Conservation (phyloP, 2,113 vertebrate species). For the Semicossyphus pulcher region DNA sequence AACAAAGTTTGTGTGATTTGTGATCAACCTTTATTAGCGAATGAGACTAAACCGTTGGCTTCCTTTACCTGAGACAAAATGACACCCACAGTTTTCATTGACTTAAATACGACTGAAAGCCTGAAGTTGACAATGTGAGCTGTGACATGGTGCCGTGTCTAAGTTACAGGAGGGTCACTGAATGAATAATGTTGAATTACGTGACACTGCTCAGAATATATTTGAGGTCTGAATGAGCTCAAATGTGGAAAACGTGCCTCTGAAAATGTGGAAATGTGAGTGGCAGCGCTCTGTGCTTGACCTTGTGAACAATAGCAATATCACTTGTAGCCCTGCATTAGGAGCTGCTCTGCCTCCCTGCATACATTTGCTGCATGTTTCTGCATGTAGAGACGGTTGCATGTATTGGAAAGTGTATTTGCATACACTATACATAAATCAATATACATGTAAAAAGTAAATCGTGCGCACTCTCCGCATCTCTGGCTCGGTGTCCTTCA, state of each 20-base stretch:
- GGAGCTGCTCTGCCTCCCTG: background rate
- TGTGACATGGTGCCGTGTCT: background rate
- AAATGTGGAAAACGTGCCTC: background rate
- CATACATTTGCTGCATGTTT: background rate
- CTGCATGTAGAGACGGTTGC: background rate
- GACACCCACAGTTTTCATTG: no score
- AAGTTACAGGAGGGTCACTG: background rate
- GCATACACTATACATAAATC: conserved; percentile 21
- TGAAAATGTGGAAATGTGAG: background rate
- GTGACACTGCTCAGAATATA: background rate
- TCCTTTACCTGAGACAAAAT: no score
- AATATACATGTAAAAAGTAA: conserved; percentile 6
- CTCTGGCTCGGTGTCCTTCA: conserved; percentile 19
- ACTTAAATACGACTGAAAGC: no score
- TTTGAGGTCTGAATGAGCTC: background rate
- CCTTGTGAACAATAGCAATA: background rate
- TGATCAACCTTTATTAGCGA: no score
- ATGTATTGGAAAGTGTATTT: background rate
- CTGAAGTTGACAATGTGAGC: no score
- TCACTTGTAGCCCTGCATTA: background rate
- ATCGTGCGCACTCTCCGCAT: background rate
- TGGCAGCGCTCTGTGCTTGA: background rate
- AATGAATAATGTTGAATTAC: background rate
- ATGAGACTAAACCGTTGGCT: no score
- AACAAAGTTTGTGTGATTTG: no score